These are phyloP conservation scores for Heteromormyrus szaboi DNA, from an alignment of 2,797 vertebrate species.

Conservation along the genomic window DNA sequence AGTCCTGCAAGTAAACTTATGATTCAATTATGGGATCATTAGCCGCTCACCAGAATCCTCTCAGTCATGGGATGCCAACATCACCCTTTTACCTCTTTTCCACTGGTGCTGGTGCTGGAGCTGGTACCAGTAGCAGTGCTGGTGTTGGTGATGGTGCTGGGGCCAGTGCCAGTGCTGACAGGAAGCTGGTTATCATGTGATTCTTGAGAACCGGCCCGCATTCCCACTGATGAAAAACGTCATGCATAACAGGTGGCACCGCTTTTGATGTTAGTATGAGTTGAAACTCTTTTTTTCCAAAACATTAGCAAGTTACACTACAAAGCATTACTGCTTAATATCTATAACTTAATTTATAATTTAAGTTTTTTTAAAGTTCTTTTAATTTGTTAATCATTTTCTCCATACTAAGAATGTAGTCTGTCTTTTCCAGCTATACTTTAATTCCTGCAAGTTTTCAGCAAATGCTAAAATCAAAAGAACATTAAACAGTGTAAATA, in stretches of 20 bases:
- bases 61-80: background rate
- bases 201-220: background rate
- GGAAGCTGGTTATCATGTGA: background rate
- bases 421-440: background rate
- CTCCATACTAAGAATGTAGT: background rate
- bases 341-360: background rate
- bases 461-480: background rate
- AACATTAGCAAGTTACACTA: background rate
- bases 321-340: background rate
- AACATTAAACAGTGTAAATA: background rate
- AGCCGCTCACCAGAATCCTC: background rate
- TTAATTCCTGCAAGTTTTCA: background rate
- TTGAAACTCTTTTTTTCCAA: background rate
- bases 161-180: background rate
- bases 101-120: background rate
- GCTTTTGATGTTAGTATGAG: background rate
- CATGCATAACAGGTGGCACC: background rate
- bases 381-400: background rate
- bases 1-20: background rate
- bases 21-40: constrained; percentile 1
- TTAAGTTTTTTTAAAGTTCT: background rate
- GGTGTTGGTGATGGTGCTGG: background rate
- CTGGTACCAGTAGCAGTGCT: background rate
- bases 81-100: background rate
- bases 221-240: background rate